Conservation (phyloP, 2,888 invertebrate species). For the Synergus umbraculus region DNA sequence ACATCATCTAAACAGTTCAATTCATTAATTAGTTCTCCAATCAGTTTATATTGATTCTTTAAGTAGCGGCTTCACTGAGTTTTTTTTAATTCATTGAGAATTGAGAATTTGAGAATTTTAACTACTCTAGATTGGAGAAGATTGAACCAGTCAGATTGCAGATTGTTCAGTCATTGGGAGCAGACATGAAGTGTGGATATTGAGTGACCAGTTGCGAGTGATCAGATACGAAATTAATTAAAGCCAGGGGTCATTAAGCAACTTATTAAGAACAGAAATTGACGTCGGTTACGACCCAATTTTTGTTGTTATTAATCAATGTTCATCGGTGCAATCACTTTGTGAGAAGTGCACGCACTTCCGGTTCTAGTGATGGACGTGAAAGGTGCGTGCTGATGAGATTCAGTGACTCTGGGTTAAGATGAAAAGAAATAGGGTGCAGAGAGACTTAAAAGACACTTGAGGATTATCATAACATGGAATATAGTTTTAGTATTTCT, state of each 20-base stretch:
- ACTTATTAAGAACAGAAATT: background rate
- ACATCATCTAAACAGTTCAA: background rate
- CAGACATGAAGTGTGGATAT: background rate
- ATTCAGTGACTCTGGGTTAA: slow-evolving; percentile 27
- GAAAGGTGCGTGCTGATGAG: slow-evolving; percentile 19
- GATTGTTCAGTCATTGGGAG: background rate
- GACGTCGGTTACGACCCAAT: slow-evolving; percentile 1
- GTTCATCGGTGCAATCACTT: background rate
- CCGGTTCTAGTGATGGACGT: slow-evolving; percentile 44
- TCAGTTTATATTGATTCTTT: background rate
- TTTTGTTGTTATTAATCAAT: slow-evolving; percentile 26
- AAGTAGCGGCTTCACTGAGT: background rate
- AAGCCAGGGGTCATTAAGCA: background rate
- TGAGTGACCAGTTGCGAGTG: background rate
- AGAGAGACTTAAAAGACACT: background rate
- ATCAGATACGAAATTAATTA: background rate
- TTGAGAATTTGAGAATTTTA: too few species aligned
- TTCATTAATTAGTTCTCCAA: background rate
- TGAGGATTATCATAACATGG: background rate
- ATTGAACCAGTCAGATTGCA: too few species aligned
- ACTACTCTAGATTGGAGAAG: too few species aligned
- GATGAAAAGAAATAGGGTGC: slow-evolving; percentile 15
- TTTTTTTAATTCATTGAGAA: background rate
- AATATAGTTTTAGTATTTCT: background rate
- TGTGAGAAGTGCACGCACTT: slow-evolving; percentile 41